A percentile compares a stretch with the other conserved stretches of the same genome.
Conservation (phyloP, 2,797 vertebrate genomes). For the Accipiter superciliosus region DNA sequence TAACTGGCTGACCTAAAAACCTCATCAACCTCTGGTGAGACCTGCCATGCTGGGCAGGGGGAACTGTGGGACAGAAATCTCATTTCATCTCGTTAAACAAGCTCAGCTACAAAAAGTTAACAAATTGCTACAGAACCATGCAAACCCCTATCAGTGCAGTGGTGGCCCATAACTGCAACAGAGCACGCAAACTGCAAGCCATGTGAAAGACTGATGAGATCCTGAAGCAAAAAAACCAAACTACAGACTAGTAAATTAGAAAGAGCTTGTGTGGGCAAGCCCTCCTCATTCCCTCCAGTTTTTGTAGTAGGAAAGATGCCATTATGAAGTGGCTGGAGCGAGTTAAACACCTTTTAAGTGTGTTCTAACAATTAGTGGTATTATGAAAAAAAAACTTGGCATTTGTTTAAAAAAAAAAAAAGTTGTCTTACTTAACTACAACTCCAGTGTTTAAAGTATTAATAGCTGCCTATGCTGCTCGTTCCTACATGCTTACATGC, state of each 20-base stretch:
- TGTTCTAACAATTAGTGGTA: conserved; percentile 8
- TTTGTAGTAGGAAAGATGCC: conserved; percentile 7
- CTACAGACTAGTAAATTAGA: background rate
- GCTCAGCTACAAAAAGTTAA: background rate
- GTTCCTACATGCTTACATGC: conserved; percentile 62
- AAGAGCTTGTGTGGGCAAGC: conserved; percentile 32
- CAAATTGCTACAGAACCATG: background rate
- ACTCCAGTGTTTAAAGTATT: conserved; percentile 21
- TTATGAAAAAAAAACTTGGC: background rate
- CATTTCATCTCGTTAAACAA: background rate
- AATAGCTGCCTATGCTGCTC: conserved; percentile 24
- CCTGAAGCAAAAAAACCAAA: background rate
- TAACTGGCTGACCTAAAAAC: background rate
- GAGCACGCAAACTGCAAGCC: background rate
- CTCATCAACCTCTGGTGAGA: background rate
- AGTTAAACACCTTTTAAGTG: conserved; percentile 48
- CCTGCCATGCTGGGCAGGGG: too few species aligned
- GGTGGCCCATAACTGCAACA: background rate
- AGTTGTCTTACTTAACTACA: conserved; percentile 16
- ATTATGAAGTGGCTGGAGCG: background rate
- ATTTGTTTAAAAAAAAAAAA: conserved; percentile 10
- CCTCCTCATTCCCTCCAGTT: background rate
- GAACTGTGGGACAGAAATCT: background rate
- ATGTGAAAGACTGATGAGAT: background rate
- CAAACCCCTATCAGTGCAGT: accelerated